Conservation (phyloP, 2,888 invertebrate genomes). For the Atherix ibis region DNA sequence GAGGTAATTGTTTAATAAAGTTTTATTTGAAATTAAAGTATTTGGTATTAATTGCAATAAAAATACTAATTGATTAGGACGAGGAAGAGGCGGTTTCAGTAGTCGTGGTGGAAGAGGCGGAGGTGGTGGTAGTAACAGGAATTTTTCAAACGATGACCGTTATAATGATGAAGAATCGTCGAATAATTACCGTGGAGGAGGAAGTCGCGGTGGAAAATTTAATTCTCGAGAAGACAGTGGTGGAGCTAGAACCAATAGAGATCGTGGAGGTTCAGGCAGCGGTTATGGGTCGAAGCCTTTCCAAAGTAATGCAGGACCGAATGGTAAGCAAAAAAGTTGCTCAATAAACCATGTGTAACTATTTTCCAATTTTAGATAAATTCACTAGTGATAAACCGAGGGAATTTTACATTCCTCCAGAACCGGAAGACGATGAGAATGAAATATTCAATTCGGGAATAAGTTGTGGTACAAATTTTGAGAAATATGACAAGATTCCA, state of each 20-base stretch:
- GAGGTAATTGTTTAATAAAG: too few species aligned
- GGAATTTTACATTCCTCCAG: constrained; percentile 56
- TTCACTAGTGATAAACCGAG: constrained; percentile 38
- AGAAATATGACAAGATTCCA: constrained; percentile 75
- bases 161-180: not conserved
- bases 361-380: constrained; percentile 3
- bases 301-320: too few species aligned
- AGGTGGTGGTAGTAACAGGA: constrained; percentile 12
- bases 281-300: constrained; percentile 28
- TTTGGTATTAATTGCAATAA: too few species aligned
- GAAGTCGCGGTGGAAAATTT: constrained; percentile 8
- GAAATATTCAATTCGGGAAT: constrained; percentile 55
- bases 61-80: too few species aligned
- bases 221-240: constrained; percentile 8
- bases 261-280: constrained; percentile 11
- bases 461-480: constrained; percentile 78
- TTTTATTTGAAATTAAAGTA: too few species aligned
- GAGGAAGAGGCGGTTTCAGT: constrained; percentile 2
- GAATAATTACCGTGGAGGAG: constrained; percentile 10
- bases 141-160: constrained; percentile 12
- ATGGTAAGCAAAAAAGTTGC: not conserved
- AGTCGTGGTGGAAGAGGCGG: constrained; percentile 7
- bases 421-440: constrained; percentile 51
- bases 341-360: not conserved
- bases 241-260: constrained; percentile 1